These are phyloP conservation scores for Girardinus metallicus DNA, from an alignment of 2,797 vertebrate species.

Conservation along the genomic window DNA sequence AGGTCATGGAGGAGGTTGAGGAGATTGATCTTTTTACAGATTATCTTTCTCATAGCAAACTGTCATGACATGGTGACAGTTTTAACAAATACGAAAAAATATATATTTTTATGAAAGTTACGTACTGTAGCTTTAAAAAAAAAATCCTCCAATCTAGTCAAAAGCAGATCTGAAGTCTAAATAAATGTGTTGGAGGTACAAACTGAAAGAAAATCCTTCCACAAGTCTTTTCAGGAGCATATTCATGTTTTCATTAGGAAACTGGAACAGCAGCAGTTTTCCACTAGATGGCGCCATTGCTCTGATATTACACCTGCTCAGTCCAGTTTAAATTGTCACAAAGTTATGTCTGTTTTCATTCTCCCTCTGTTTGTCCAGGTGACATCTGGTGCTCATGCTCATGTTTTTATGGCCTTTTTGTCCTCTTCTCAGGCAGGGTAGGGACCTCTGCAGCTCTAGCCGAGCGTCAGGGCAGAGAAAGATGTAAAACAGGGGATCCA, in stretches of 20 bases:
- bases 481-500: slow-evolving; percentile 85
- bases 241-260: background rate
- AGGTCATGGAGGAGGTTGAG: no score
- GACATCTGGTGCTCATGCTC: slow-evolving; percentile 36
- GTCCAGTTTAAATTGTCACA: slow-evolving; percentile 27
- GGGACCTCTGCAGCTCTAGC: slow-evolving; percentile 76
- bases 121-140: background rate
- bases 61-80: no score
- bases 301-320: slow-evolving; percentile 3
- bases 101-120: no score
- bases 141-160: background rate
- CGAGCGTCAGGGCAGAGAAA: slow-evolving; percentile 81
- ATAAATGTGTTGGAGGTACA: background rate
- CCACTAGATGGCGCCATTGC: slow-evolving; percentile 55
- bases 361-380: slow-evolving; percentile 26
- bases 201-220: background rate
- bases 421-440: slow-evolving; percentile 69
- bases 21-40: no score
- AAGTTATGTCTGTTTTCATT: slow-evolving; percentile 37
- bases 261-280: background rate
- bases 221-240: background rate
- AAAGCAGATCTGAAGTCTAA: background rate
- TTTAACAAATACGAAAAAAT: no score
- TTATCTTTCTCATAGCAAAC: no score
- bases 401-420: slow-evolving; percentile 42